Evolutionary conservation across 2,113 vertebrate genomes (phyloP).

Genomic region (Hydrolagus affinis): DNA sequence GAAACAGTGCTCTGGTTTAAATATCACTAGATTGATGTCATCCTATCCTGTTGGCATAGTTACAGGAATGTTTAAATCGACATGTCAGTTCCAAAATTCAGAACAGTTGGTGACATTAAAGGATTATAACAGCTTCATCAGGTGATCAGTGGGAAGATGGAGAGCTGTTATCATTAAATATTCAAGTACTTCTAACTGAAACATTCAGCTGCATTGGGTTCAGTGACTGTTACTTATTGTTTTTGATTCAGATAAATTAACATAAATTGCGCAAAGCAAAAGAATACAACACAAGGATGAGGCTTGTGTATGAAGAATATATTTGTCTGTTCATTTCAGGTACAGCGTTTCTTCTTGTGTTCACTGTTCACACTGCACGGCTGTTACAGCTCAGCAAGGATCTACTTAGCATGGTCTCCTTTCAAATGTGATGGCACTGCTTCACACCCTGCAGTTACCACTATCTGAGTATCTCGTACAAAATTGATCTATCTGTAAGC

Average conservation of each 20-base stretch:
- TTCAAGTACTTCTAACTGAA: conserved; percentile 20
- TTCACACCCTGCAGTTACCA: neutral
- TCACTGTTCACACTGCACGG: neutral
- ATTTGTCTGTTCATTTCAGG: no score
- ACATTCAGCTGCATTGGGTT: conserved; percentile 2
- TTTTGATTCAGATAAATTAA: neutral
- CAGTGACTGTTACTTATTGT: neutral
- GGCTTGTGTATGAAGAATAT: neutral
- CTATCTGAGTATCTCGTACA: neutral
- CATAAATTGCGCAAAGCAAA: neutral
- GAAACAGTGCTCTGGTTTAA: conserved; percentile 24
- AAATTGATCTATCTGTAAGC: neutral
- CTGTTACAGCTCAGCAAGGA: neutral
- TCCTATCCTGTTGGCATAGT: conserved; percentile 28
- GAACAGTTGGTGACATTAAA: conserved; percentile 33
- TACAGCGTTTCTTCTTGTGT: no score
- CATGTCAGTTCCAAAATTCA: conserved; percentile 28
- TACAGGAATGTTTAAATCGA: conserved; percentile 27
- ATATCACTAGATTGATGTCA: conserved; percentile 16
- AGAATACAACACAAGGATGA: neutral
- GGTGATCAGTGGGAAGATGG: conserved; percentile 28
- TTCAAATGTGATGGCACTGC: neutral
- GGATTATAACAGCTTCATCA: conserved; percentile 32
- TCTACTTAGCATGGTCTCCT: neutral
- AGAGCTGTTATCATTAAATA: conserved; percentile 32